Conservation (phyloP, 2,888 invertebrate species). For the Digitonthophagus gazella region DNA sequence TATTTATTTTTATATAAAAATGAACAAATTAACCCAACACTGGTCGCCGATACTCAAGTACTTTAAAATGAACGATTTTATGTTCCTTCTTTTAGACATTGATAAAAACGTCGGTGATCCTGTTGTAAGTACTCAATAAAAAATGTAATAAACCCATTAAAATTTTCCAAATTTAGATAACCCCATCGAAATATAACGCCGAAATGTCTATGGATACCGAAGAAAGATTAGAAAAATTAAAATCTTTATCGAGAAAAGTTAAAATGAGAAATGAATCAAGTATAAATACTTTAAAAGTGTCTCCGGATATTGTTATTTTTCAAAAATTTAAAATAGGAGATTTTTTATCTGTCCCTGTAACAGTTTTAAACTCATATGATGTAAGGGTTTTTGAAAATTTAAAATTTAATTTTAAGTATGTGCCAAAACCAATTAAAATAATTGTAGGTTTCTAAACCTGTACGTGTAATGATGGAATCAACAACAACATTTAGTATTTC, state of each 20-base stretch:
- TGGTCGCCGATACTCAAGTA: conserved; percentile 12
- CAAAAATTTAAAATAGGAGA: conserved; percentile 60
- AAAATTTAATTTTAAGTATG: neutral
- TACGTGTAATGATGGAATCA: conserved; percentile 54
- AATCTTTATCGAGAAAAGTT: conserved; percentile 33
- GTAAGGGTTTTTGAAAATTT: conserved; percentile 46
- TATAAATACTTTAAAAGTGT: conserved; percentile 33
- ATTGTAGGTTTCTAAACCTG: conserved; percentile 54
- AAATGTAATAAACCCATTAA: neutral
- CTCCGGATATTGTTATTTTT: conserved; percentile 59
- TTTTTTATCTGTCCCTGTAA: conserved; percentile 54
- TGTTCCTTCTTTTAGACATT: conserved; percentile 8
- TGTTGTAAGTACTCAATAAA: neutral
- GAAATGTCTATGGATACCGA: conserved; percentile 45
- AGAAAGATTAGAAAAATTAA: conserved; percentile 41
- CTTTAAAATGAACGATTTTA: conserved; percentile 10
- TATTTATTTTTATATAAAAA: neutral
- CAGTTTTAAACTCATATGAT: conserved; percentile 58
- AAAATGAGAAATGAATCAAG: conserved; percentile 22
- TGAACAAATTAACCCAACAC: conserved; percentile 14
- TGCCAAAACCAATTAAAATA: conserved; percentile 16
- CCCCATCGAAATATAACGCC: conserved; percentile 42
- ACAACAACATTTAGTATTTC: conserved; percentile 56
- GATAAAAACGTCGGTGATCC: conserved; percentile 2
- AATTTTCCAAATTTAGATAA: conserved; percentile 37